Evolutionary conservation across 2,113 vertebrate species (phyloP).

Genomic region (Psittacus erithacus): DNA sequence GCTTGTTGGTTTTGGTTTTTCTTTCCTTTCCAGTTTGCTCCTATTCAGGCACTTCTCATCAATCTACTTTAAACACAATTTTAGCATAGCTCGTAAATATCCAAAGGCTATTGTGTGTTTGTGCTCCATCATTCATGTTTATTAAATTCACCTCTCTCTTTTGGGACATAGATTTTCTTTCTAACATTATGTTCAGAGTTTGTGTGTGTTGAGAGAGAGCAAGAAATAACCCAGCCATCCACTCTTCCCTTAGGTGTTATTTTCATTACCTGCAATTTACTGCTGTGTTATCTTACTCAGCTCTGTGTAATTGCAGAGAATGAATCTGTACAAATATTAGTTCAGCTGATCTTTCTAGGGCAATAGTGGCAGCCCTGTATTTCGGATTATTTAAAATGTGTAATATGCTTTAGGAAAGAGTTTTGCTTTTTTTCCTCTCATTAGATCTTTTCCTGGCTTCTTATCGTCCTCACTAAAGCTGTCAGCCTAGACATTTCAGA

Average conservation of each 20-base stretch:
- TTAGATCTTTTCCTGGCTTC: background rate
- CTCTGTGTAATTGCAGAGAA: constrained; percentile 1
- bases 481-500: background rate
- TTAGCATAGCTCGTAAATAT: background rate
- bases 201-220: background rate
- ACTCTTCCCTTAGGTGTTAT: background rate
- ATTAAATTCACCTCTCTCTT: background rate
- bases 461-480: background rate
- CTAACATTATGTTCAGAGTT: background rate
- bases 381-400: background rate
- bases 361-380: background rate
- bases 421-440: background rate
- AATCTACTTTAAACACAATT: background rate
- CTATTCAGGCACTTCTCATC: background rate
- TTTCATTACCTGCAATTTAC: constrained; percentile 27
- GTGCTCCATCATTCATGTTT: background rate
- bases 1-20: background rate
- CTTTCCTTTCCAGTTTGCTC: background rate
- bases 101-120: background rate
- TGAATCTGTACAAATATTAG: constrained; percentile 29
- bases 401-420: background rate
- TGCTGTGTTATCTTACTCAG: background rate
- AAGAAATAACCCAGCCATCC: background rate
- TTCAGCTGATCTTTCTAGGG: background rate
- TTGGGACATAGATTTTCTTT: background rate